Conservation (phyloP, 37 sponge, comb jelly and placozoan genomes). For the Spongilla lacustris region DNA sequence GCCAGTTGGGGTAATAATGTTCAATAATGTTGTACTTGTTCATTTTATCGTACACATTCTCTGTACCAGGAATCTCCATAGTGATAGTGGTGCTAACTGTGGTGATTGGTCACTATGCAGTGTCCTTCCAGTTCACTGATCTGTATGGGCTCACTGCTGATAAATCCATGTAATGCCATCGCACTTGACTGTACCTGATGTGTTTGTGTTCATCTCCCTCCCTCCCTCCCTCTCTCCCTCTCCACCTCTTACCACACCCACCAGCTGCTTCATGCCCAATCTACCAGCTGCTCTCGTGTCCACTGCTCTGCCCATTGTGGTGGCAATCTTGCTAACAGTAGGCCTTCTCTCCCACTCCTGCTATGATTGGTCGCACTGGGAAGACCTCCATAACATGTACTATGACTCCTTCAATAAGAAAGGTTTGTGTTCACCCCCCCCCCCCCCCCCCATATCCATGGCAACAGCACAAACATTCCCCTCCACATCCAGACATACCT, state of each 20-base stretch:
- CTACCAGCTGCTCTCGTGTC: slow-evolving; percentile 50
- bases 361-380: slow-evolving; percentile 75
- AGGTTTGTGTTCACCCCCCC: slow-evolving; percentile 32
- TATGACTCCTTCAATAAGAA: slow-evolving; percentile 72
- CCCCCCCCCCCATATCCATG: not conserved
- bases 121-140: not conserved
- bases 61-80: slow-evolving; percentile 13
- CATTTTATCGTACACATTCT: no score
- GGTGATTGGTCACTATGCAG: slow-evolving; percentile 48
- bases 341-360: slow-evolving; percentile 71
- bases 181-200: not conserved
- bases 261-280: slow-evolving; percentile 78
- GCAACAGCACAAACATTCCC: not conserved
- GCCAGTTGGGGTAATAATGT: slow-evolving; percentile 56
- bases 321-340: slow-evolving; percentile 49
- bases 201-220: no score
- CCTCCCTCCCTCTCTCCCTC: not conserved
- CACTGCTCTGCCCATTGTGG: slow-evolving; percentile 56
- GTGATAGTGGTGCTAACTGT: slow-evolving; percentile 49
- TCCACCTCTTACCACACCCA: not conserved
- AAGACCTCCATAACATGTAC: slow-evolving; percentile 71
- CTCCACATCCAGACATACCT: slow-evolving; percentile 44
- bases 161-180: slow-evolving; percentile 10
- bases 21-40: no score
- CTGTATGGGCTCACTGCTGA: slow-evolving; percentile 15